These are phyloP conservation scores for Leguminivora glycinivorella DNA, from an alignment of 1,140 invertebrate genomes.

Conservation along the genomic window DNA sequence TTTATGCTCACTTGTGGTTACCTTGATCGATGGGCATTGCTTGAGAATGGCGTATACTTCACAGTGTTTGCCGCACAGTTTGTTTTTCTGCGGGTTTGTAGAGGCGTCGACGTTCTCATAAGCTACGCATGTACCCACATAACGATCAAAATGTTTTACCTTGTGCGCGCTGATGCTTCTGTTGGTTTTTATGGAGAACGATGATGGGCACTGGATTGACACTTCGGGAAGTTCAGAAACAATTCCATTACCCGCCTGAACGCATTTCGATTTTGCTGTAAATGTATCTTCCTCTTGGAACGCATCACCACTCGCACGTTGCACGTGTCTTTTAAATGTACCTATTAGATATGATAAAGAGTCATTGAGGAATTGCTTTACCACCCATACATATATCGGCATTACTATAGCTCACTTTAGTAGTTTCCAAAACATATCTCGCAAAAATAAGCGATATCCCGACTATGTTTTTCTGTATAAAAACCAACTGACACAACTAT, in stretches of 20 bases:
- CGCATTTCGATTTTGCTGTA: slow-evolving; percentile 14
- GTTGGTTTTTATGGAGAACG: slow-evolving; percentile 27
- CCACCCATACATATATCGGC: slow-evolving; percentile 39
- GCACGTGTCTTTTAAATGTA: slow-evolving; percentile 34
- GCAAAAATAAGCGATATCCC: too few relatives aligned
- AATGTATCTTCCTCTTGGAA: neutral
- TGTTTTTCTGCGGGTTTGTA: slow-evolving; percentile 32
- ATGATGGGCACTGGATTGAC: slow-evolving; percentile 33
- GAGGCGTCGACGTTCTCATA: slow-evolving; percentile 33
- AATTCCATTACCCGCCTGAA: slow-evolving; percentile 33
- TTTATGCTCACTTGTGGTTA: slow-evolving; percentile 19
- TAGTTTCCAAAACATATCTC: neutral
- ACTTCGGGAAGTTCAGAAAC: slow-evolving; percentile 14
- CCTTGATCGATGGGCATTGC: slow-evolving; percentile 31
- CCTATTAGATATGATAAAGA: slow-evolving; percentile 39
- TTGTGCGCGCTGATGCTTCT: slow-evolving; percentile 33
- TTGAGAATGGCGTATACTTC: slow-evolving; percentile 35
- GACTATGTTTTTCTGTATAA: too few relatives aligned
- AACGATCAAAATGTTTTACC: slow-evolving; percentile 28
- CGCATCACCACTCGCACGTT: neutral
- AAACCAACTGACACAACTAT: too few relatives aligned
- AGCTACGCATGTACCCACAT: slow-evolving; percentile 7
- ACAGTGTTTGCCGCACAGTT: slow-evolving; percentile 40
- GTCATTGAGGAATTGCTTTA: slow-evolving; percentile 43
- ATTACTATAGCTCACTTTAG: slow-evolving; percentile 25